These are phyloP conservation scores for Prolemur simus DNA, from an alignment of 2,113 vertebrate species.

Conservation along the genomic window DNA sequence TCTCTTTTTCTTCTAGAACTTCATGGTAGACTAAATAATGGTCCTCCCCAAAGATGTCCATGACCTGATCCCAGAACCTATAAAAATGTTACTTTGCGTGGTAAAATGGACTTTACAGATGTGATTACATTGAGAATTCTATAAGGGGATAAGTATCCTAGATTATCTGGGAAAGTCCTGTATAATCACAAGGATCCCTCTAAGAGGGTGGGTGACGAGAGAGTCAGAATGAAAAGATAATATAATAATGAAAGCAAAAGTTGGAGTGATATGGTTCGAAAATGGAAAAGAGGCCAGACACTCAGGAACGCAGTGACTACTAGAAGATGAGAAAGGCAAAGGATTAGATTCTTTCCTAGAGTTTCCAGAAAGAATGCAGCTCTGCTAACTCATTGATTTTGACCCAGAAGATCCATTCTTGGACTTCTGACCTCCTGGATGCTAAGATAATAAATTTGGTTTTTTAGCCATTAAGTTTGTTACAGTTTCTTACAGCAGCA, in stretches of 20 bases:
- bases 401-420: not conserved
- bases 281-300: not conserved
- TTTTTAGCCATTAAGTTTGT: not conserved
- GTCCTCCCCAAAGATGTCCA: no score
- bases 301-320: not conserved
- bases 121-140: not conserved
- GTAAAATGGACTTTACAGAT: not conserved
- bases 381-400: not conserved
- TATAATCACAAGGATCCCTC: not conserved
- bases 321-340: not conserved
- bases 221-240: not conserved
- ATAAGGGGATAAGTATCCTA: not conserved
- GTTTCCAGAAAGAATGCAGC: not conserved
- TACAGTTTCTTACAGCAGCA: not conserved
- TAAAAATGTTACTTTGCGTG: not conserved
- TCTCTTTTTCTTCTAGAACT: not conserved
- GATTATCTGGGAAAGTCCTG: not conserved
- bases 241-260: not conserved
- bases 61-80: not conserved
- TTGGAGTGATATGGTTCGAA: not conserved
- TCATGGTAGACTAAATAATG: not conserved
- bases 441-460: not conserved
- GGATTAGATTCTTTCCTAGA: not conserved
- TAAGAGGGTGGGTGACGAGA: not conserved
- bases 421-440: not conserved